A percentile compares a stretch with the other conserved stretches of the same genome.
Conservation (phyloP, 2,797 vertebrate genomes). For the Eidolon dupreanum region DNA sequence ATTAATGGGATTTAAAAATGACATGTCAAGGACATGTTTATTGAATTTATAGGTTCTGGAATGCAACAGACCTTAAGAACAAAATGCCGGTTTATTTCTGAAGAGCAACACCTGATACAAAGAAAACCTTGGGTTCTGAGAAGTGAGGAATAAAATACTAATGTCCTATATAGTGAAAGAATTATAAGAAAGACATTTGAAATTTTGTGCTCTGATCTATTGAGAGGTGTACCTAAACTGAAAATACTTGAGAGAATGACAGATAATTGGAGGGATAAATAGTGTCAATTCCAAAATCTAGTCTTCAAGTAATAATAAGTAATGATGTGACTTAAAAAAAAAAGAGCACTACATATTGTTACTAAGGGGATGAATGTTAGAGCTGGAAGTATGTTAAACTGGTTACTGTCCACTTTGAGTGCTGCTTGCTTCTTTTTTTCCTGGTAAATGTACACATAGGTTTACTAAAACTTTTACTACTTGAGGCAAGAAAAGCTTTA, state of each 20-base stretch:
- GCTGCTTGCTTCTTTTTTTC: neutral
- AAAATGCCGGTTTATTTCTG: neutral
- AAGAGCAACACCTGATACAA: neutral
- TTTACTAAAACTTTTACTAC: constrained; percentile 8
- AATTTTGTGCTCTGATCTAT: neutral
- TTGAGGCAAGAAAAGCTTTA: neutral
- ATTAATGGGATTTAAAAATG: neutral
- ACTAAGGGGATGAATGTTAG: neutral
- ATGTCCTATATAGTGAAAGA: neutral
- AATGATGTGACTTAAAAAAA: neutral
- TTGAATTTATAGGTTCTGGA: neutral
- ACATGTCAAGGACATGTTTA: neutral
- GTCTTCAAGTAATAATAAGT: neutral
- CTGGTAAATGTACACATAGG: neutral
- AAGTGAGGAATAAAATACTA: constrained; percentile 8
- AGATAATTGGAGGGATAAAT: neutral
- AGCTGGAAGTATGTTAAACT: neutral
- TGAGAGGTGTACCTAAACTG: neutral
- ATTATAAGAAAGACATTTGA: neutral
- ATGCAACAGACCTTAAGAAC: neutral
- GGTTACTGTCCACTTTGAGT: neutral
- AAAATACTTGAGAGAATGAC: neutral
- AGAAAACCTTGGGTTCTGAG: neutral
- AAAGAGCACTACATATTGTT: neutral
- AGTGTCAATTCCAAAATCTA: neutral